Base-by-base conservation (phyloP, 2,113 vertebrate species). In the Callopanchax toddi region DNA sequence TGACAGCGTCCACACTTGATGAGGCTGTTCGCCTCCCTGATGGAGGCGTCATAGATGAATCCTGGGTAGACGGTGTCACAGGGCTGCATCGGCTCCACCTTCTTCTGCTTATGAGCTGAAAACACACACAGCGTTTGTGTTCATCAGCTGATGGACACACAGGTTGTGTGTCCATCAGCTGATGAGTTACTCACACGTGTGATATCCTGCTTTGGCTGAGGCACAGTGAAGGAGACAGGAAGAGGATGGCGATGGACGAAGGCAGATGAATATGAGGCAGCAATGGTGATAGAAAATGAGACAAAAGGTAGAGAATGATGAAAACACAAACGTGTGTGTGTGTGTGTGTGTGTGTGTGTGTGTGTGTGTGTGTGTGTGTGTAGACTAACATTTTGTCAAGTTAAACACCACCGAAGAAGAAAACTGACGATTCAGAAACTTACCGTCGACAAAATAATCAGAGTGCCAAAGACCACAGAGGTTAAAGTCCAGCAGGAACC, bases 1-100 rank as follows among this genome's bases (percentile, higher is more conserved):
- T 94, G 94, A 89, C 97, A 99, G 58, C 90, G 84, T 23, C 94
- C 95, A 1, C 97, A 99, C 68, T 96, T 92, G 11, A 97, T 93
- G 61, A 94, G 83, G 37, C 96, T 96, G 4, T 94, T 96, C 75
- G 95, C 90, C 78, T 99, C 96, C 85, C 37, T 92, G 81, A 98
- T 78, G 11, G 94, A 87, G 0, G 88, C 52, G 75, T 97, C 95
- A 0, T 95, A 94, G 53, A 94, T 91, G 16, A 97, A 98, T 43
- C 94, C 93, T 0, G 95, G 96, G 58, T 99, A 99, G 17, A 94
- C 92, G 0, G 95, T 98, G 92, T 99, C 94, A 0, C 97, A 99
- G 11, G 97, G 97, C 75, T 93, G 93, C 72, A 95, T 50, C 1
- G 52, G 40, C 0, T 95, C 95, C 0, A 94, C 87, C 81, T 95